Conservation (phyloP, 2,797 vertebrate species). For the Epinephelus coioides region DNA sequence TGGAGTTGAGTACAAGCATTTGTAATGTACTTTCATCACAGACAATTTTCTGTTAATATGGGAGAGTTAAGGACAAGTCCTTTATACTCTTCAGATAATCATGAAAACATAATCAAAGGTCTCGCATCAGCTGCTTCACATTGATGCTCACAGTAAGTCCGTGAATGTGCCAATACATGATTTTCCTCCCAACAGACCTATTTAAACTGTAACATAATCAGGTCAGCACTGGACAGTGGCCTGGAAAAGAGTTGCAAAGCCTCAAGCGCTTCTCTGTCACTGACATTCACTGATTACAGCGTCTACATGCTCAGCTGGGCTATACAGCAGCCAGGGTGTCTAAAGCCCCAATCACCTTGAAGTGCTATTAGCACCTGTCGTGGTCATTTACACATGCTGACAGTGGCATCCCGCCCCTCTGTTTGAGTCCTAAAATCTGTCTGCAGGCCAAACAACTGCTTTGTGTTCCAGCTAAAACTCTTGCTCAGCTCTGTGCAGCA, state of each 20-base stretch:
- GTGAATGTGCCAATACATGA: constrained; percentile 18
- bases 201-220: constrained; percentile 36
- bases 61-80: too few relatives aligned
- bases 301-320: constrained; percentile 59
- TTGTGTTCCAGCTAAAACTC: constrained; percentile 38
- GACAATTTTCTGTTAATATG: too few relatives aligned
- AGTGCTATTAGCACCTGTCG: constrained; percentile 75
- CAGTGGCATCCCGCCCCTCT: constrained; percentile 46
- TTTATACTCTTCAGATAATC: not conserved
- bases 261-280: constrained; percentile 43
- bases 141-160: constrained; percentile 1
- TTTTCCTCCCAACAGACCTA: constrained; percentile 25
- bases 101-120: not conserved
- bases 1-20: constrained; percentile 9
- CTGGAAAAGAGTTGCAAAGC: constrained; percentile 63
- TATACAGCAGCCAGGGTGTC: constrained; percentile 54
- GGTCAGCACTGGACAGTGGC: constrained; percentile 44
- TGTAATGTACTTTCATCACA: too few relatives aligned
- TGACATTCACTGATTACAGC: constrained; percentile 66
- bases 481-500: constrained; percentile 23
- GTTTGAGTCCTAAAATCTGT: constrained; percentile 50
- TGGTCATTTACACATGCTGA: constrained; percentile 68
- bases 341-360: constrained; percentile 76
- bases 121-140: not conserved
- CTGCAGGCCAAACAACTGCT: constrained; percentile 65